Base-by-base conservation (phyloP, 2,113 vertebrate genomes). In the Morone saxatilis region DNA sequence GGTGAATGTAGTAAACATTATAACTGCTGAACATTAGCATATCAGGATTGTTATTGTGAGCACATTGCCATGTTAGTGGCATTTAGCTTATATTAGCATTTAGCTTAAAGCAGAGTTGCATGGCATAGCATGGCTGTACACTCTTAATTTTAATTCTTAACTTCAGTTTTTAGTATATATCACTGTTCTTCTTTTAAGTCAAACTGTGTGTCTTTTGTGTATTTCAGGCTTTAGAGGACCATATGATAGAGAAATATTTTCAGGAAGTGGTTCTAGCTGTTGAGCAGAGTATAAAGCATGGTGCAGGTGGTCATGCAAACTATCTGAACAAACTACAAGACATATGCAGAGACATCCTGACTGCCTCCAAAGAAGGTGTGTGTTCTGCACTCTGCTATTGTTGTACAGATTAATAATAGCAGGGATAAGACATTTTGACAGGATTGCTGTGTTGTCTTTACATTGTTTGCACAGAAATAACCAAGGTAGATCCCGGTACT, bases 231-330 rank as follows among this genome's bases (percentile, higher is more conserved):
- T 85, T 95, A 81, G 65, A 90, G 75, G 73, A 74, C 38, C 89
- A 81, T 0, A 60, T 91, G 0, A 54, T 93, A 0, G 95, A 96
- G 76, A 86, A 43, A 72, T 96, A 94, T 88, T 97, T 94, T 61
- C 92, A 92, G 76, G 83, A 93, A 47, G 53, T 94, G 50, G 79
- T 87, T 38, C 10, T 57, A 12, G 80, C 61, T 7, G 68, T 93
- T 66, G 93, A 94, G 68, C 73, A 88, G 54, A 86, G 71, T 70
- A 36, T 88, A 43, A 84, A 83, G 50, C 79, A 74, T 16, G 84
- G 76, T 4, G 3, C 62, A 59, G 57, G 56, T 8, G 87, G 91
- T 16, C 20, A 38, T 38, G 59, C 61, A 41, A 73, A 31, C 17
- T 91, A 93, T 74, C 43, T 65, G 3, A 38, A 65, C 59, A 86